phyloP scores from a whole-genome alignment of 2,797 vertebrate species.

The Avahi laniger region DNA sequence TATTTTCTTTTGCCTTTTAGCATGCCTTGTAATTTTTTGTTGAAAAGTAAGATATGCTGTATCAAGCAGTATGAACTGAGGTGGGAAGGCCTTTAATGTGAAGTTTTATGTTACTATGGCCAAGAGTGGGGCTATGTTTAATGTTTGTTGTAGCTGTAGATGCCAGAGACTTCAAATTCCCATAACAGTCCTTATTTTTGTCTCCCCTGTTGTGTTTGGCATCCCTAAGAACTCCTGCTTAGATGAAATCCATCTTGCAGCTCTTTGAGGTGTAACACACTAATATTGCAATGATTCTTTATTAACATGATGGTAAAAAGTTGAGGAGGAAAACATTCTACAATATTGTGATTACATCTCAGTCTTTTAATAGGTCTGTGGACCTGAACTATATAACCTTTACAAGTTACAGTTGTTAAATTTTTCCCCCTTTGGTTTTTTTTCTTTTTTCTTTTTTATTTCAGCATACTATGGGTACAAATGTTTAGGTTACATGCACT shows the following conservation, averaged over 20 bases:
- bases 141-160: neutral
- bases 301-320: neutral
- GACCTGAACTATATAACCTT: neutral
- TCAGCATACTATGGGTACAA: too few species aligned
- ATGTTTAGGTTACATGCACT: too few species aligned
- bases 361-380: neutral
- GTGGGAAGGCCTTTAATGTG: neutral
- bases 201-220: neutral
- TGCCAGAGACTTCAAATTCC: neutral
- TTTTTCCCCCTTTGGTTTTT: neutral
- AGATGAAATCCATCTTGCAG: neutral
- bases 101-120: neutral
- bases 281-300: neutral
- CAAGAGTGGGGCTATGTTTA: neutral
- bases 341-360: neutral
- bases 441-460: too few species aligned
- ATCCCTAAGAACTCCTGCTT: neutral
- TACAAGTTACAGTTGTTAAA: neutral
- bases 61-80: neutral
- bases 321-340: neutral
- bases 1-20: neutral
- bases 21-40: neutral
- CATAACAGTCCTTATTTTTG: neutral
- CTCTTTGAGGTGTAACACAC: neutral
- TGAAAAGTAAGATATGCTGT: neutral